Evolutionary conservation across 92 coral and sea anemone genomes (phyloP).

Genomic region (Zoanthus solanderi): DNA sequence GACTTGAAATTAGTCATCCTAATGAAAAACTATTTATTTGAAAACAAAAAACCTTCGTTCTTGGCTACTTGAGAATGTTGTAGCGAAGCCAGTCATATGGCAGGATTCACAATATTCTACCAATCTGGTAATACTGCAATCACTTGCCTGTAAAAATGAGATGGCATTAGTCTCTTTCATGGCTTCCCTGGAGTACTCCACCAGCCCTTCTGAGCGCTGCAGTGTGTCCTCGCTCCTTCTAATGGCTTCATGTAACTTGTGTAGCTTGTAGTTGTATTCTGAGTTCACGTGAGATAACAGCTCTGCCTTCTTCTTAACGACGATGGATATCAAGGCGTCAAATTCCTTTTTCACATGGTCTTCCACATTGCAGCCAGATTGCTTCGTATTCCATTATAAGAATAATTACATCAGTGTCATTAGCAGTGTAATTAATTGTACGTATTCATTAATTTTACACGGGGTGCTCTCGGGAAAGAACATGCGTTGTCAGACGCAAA

Average conservation of each 20-base stretch:
- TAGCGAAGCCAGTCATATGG: neutral
- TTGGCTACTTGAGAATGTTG: neutral
- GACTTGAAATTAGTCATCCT: too few species aligned
- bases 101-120: neutral
- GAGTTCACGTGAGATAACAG: slow-evolving; percentile 72
- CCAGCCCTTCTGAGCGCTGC: slow-evolving; percentile 81
- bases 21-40: too few species aligned
- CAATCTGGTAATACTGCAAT: neutral
- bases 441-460: too few species aligned
- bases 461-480: too few species aligned
- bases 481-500: too few species aligned
- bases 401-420: neutral
- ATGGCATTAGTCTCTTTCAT: slow-evolving; percentile 80
- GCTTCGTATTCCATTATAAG: slow-evolving; percentile 41
- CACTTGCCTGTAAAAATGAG: slow-evolving; percentile 78
- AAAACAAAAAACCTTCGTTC: too few species aligned
- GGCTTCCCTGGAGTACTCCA: slow-evolving; percentile 88
- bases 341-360: slow-evolving; percentile 86
- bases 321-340: slow-evolving; percentile 77
- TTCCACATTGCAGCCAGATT: slow-evolving; percentile 89
- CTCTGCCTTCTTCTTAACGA: slow-evolving; percentile 82
- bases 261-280: slow-evolving; percentile 82
- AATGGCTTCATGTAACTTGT: slow-evolving; percentile 75
- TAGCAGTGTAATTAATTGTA: too few species aligned
- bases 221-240: slow-evolving; percentile 75